Base-by-base conservation (phyloP, 2,888 invertebrate species). In the Parnassius apollo region DNA sequence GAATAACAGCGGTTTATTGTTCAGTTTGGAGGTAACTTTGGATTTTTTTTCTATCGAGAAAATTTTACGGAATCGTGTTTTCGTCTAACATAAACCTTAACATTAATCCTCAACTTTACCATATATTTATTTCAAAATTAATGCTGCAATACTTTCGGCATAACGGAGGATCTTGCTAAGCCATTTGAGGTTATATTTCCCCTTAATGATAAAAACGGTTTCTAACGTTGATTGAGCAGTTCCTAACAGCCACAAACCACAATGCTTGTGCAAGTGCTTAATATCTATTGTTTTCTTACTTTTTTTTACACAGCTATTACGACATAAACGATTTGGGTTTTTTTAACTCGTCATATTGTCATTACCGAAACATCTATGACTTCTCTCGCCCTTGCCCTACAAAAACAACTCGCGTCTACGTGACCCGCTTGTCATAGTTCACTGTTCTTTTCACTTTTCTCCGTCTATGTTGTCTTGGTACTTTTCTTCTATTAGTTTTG, bases 341-440 rank as follows among this genome's bases (percentile, higher is more conserved):
- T 54, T 54, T 35, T 35, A 57, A n/a, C 50, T 44, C 59, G 59
- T 45, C 58, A 56, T 50, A 42, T 45, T 50, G 61, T 53, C 65
- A 18, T 18, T 42, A 53, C 50, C 55, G 48, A 42, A 52, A 65
- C 59, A 50, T 58, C 62, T 65, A 56, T 64, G 57, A 22, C 25
- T 42, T 13, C 71, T 66, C 65, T 48, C 73, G 85, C 75, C 86
- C 83, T 85, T 88, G 85, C 73, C 81, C 85, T 71, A 83, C 77
- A 77, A 75, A 74, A 74, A 71, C 67, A 44, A 42, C 51, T 42
- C 53, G 52, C 65, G 85, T 75, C 78, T 87, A 86, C 87, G 88
- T 88, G 88, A 83, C 82, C 74, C 73, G 68, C 66, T 74, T 65
- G 81, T 77, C 83, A 67, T 18, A 77, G 75, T 74, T 73, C 76